Conservation (phyloP, 2,888 invertebrate species). For the Tuta absoluta region DNA sequence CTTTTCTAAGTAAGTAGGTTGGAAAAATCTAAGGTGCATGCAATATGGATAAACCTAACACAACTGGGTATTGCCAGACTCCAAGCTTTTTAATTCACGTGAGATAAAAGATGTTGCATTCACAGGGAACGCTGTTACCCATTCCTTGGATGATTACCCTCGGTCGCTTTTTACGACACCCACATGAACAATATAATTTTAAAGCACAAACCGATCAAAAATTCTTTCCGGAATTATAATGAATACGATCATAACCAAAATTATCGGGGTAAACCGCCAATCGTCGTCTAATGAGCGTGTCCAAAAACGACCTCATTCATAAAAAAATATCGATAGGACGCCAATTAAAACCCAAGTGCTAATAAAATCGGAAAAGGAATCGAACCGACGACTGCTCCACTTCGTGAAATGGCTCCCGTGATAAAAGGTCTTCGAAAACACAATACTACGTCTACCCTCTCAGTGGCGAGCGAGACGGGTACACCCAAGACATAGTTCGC, state of each 20-base stretch:
- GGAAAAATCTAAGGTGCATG: too few relatives aligned
- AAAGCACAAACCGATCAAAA: neutral
- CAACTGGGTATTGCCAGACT: too few relatives aligned
- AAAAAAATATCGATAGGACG: conserved; percentile 53
- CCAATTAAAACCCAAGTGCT: conserved; percentile 76
- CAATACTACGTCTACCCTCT: conserved; percentile 75
- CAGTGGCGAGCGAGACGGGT: conserved; percentile 59
- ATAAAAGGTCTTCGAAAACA: conserved; percentile 80
- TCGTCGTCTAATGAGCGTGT: conserved; percentile 23
- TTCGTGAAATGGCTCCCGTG: conserved; percentile 74
- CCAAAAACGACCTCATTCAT: conserved; percentile 18
- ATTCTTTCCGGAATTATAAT: conserved; percentile 1
- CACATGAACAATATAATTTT: neutral
- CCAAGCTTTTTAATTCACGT: too few relatives aligned
- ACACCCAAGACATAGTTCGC: conserved; percentile 72
- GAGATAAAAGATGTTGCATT: too few relatives aligned
- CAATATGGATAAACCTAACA: too few relatives aligned
- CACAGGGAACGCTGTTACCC: too few relatives aligned
- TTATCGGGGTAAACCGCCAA: neutral
- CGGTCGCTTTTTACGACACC: too few relatives aligned
- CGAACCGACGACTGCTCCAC: conserved; percentile 70
- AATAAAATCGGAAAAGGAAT: conserved; percentile 77
- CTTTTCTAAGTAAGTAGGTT: too few relatives aligned
- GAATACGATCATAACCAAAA: neutral
- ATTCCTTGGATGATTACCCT: too few relatives aligned